Base-by-base conservation (phyloP, 1,140 invertebrate genomes). In the Caerostris darwini region DNA sequence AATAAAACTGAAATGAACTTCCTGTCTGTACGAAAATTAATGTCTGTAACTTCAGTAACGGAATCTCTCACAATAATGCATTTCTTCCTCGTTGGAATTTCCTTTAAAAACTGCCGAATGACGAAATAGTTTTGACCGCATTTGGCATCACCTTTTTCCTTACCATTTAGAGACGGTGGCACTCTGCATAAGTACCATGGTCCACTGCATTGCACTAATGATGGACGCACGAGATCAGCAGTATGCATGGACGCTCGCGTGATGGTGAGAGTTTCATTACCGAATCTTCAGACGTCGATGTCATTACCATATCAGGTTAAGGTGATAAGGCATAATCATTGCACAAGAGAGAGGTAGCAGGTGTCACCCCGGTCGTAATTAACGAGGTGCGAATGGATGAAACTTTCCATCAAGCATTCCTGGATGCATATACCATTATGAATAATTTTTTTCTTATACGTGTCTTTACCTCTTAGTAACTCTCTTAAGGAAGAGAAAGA, bases 141-240 rank as follows among this genome's bases (percentile, higher is more conserved):
- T 83, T 83, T 56, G 12, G 12, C 17, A 83, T 54, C 69, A 71
- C 69, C 69, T 71, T 19, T 34, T 34, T 14, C 12, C 17, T 5
- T 14, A 10, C 5, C 10, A 71, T n/a, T 34, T 34, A 34, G 19
- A 34, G 12, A 34, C 34, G 8, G 69, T 34, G 69, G 50, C 69
- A 34, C 19, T 71, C 69, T 19, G 7, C 19, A 71, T 71, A 71
- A 71, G 69, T 34, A 57, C 81, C 14, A 57, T 57, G 81, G 81
- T 83, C 81, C 81, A 83, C n/a, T 83, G 81, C 81, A n/a, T 83
- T 17, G 81, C 56, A n/a, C 81, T 83, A 83, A 83, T 57, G 81
- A 83, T 5, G 14, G 54, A 17, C 50, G 12, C 69, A 71, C 69
- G 69, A 71, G 61, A 3, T 64, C 61, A 64, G 69, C 69, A 71